Conservation (phyloP, 2,113 vertebrate species). For the Elanus axillaris region DNA sequence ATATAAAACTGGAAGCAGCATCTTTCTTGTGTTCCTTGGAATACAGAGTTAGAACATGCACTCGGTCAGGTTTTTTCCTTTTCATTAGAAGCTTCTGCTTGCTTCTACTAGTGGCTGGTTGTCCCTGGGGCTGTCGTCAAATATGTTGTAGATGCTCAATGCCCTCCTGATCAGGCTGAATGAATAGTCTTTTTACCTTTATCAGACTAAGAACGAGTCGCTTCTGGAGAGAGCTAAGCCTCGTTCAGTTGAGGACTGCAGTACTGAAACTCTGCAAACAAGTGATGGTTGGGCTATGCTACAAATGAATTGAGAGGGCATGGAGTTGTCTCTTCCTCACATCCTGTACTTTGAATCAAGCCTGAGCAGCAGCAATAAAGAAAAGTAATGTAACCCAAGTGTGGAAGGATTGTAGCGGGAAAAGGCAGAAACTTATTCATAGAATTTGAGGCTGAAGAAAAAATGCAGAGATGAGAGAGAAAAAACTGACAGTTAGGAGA, state of each 20-base stretch:
- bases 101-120: neutral
- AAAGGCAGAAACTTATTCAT: slow-evolving; percentile 12
- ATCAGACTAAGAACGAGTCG: fast-evolving
- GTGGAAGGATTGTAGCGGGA: neutral
- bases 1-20: neutral
- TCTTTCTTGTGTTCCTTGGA: neutral
- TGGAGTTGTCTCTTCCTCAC: neutral
- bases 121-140: neutral
- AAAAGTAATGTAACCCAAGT: neutral
- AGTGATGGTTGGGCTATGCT: neutral
- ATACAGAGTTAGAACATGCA: neutral
- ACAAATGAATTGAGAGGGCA: neutral
- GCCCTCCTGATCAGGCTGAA: neutral
- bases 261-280: neutral
- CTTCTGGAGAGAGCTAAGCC: neutral
- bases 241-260: neutral
- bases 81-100: neutral
- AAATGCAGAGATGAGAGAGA: neutral
- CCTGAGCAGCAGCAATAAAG: neutral
- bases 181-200: neutral
- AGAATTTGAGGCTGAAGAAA: neutral
- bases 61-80: neutral
- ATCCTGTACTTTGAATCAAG: neutral
- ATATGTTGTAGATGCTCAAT: neutral
- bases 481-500: neutral